Conservation (phyloP, 2,113 vertebrate species). For the Notothenia coriiceps region DNA sequence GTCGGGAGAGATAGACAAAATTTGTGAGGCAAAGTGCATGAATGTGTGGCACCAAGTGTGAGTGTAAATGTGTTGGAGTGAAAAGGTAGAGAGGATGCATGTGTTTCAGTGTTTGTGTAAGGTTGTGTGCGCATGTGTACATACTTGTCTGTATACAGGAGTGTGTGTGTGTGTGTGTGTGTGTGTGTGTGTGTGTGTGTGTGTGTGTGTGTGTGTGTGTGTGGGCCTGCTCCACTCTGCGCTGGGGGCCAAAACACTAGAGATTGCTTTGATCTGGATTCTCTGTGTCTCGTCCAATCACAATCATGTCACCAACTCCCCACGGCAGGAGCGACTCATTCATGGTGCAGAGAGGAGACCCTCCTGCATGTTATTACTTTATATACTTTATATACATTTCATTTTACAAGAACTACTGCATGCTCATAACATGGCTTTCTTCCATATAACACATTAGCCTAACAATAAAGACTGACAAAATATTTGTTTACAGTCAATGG, state of each 20-base stretch:
- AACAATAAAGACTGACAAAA: conserved; percentile 50
- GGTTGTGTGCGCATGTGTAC: conserved; percentile 33
- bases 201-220: too few relatives aligned
- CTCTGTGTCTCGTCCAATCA: conserved; percentile 88
- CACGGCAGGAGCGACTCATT: conserved; percentile 83
- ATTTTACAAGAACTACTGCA: conserved; percentile 69
- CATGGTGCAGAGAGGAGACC: conserved; percentile 81
- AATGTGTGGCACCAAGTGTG: conserved; percentile 62
- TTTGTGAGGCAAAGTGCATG: conserved; percentile 61
- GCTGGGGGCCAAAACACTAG: conserved; percentile 88
- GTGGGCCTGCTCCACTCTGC: conserved; percentile 76
- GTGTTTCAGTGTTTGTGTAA: conserved; percentile 60
- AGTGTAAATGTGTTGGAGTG: conserved; percentile 62
- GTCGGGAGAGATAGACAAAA: conserved; percentile 59
- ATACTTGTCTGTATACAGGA: conserved; percentile 53
- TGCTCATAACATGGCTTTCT: conserved; percentile 77
- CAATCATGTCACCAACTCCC: conserved; percentile 86
- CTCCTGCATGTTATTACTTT: conserved; percentile 81
- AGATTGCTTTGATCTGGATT: conserved; percentile 89
- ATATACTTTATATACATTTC: conserved; percentile 80
- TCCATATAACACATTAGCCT: conserved; percentile 57
- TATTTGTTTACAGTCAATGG: conserved; percentile 36
- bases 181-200: too few relatives aligned
- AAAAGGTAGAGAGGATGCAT: conserved; percentile 68
- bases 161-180: neutral